Base-by-base conservation (phyloP, 2,797 vertebrate species). In the Acanthurus lineatus region DNA sequence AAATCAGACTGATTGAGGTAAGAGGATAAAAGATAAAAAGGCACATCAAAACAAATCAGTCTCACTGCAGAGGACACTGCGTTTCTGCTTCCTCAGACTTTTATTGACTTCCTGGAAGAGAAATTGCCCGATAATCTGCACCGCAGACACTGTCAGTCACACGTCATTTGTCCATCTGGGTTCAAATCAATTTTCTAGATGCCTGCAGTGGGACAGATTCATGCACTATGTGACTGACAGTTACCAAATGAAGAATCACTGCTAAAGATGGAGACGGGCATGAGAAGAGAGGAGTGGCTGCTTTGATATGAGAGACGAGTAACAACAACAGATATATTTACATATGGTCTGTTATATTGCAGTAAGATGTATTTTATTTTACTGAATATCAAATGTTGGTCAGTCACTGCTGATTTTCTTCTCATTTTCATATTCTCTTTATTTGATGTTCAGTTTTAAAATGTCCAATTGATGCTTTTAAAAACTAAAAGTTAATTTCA, bases 131-230 rank as follows among this genome's bases (percentile, higher is more conserved):
- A 84, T 79, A 62, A 80, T 86, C 79, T 83, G 68, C 54, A 54
- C 45, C 54, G 44, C 77, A 76, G 61, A 83, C 73, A 5, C 66
- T 54, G 79, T 72, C 79, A 79, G 48, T 84, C 74, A 79, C 73
- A 63, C 79, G 59, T 74, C 6, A 52, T 75, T 12, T 49, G 68
- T 84, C 67, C 71, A 68, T 74, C 49, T 7, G n/a, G 25, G 48
- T 48, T 76, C 67, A 75, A 40, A 74, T 84, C 68, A 76, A 76
- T 88, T 78, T 69, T 77, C 56, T 5, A 42, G 49, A 77, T 48
- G 69, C 51, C 79, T 82, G 79, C 82, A 81, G 81, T 51, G 63
- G 47, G 56, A 82, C 61, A 63, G 81, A 79, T 48, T 81, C 57
- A 53, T 57, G 10, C 10, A 10, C 8, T 4, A 40, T 32, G 56